Percentiles rank a stretch among this genome's conserved stretches.
Evolutionary conservation across 2,797 vertebrate species (phyloP).

Genomic region (Epinephelus awoara): DNA sequence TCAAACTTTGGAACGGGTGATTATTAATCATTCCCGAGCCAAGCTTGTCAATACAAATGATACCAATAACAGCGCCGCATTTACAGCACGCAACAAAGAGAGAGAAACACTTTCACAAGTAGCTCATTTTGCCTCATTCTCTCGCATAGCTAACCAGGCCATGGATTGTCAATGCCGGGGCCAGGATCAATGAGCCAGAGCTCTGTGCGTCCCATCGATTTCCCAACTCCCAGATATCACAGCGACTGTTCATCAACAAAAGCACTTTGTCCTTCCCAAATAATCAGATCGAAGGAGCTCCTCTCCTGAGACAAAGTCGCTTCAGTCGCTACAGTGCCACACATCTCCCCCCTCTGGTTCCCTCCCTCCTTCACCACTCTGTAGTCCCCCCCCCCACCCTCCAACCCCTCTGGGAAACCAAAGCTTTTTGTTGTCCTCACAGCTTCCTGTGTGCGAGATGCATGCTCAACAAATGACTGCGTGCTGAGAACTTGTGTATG

Average conservation of each 20-base stretch:
- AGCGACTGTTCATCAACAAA: constrained; percentile 91
- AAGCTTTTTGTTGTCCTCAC: constrained; percentile 61
- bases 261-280: constrained; percentile 91
- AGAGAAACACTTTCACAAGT: constrained; percentile 85
- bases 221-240: constrained; percentile 90
- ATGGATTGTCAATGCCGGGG: constrained; percentile 88
- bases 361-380: background rate
- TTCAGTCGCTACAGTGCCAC: constrained; percentile 56
- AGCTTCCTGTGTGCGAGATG: constrained; percentile 60
- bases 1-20: constrained; percentile 87
- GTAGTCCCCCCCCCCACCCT: background rate
- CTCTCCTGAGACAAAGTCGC: constrained; percentile 78
- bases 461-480: constrained; percentile 66
- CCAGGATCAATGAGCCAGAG: constrained; percentile 88
- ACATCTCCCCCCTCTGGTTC: background rate
- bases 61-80: constrained; percentile 70
- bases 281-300: constrained; percentile 88
- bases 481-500: constrained; percentile 59
- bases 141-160: constrained; percentile 89
- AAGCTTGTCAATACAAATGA: constrained; percentile 88
- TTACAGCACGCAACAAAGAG: constrained; percentile 58
- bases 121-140: constrained; percentile 88
- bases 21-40: constrained; percentile 89
- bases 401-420: constrained; percentile 39
- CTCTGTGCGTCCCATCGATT: constrained; percentile 89